phyloP scores from a whole-genome alignment of 2,888 invertebrate genomes.

The Octonoba sinensis region DNA sequence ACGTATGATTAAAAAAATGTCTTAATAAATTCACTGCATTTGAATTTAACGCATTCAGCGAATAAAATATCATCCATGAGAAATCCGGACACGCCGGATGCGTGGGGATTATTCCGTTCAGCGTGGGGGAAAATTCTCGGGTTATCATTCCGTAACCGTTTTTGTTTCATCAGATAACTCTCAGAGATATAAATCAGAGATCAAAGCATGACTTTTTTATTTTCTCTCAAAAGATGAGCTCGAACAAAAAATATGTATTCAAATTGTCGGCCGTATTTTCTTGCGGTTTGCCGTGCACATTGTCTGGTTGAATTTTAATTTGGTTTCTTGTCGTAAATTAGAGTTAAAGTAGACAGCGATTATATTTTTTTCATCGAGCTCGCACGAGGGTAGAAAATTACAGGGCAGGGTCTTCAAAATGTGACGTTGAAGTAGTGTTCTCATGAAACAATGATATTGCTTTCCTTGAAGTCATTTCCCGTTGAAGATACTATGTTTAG shows the following conservation, averaged over 20 bases:
- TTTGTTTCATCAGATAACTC: conserved; percentile 21
- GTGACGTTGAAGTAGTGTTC: conserved; percentile 40
- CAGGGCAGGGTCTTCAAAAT: conserved; percentile 21
- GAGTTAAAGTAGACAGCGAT: conserved; percentile 43
- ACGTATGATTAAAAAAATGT: too few relatives aligned
- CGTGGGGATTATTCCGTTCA: too few relatives aligned
- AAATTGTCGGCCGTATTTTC: conserved; percentile 22
- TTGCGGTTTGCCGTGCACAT: conserved; percentile 18
- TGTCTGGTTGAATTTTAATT: conserved; percentile 49
- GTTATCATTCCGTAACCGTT: neutral
- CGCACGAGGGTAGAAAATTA: conserved; percentile 45
- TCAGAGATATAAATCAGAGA: conserved; percentile 26
- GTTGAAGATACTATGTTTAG: conserved; percentile 17
- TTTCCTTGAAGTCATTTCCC: conserved; percentile 17
- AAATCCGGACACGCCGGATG: too few relatives aligned
- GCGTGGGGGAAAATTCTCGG: too few relatives aligned
- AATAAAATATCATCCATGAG: too few relatives aligned
- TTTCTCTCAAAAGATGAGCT: conserved; percentile 1
- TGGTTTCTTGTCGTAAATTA: conserved; percentile 47
- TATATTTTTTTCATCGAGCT: conserved; percentile 25
- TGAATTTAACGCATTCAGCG: too few relatives aligned
- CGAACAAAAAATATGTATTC: conserved; percentile 20
- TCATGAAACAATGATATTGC: conserved; percentile 43
- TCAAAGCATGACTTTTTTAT: conserved; percentile 17
- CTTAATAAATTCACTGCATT: too few relatives aligned